Evolutionary conservation across 2,888 invertebrate genomes (phyloP), one percentile per base, ranked within the genome.

Genomic region (Eurytoma californica): DNA sequence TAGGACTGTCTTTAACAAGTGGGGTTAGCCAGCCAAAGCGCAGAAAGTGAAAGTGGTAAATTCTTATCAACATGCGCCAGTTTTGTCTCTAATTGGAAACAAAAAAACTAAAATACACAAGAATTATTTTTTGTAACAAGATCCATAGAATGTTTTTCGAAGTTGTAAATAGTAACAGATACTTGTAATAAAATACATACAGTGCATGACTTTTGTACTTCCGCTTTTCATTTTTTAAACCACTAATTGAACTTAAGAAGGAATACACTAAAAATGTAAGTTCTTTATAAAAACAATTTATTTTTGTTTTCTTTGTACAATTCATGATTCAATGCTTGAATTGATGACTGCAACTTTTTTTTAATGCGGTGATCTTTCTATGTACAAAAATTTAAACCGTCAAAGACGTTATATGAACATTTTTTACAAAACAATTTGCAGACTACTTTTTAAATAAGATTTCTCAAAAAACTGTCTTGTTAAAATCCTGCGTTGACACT

Each of bases 141-240:
- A 85, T 87, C 86, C 85, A 84, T 88, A 87, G 84, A 77, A 84
- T 83, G 80, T 86, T 76, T 79, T 72, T 80, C 60, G 39, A 79
- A 80, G 79, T 78, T 76, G 77, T 79, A 82, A 80, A 77, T 77
- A 79, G 72, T 78, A 83, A 83, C 85, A 79, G 57, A 85, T 87
- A 87, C 86, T 88, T 89, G 87, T 88, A 89, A 88, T 88, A 88
- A 88, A 89, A 88, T 84, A 86, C 82, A 86, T 81, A 73, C 47
- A 76, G 85, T 72, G 82, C 83, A 84, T 81, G 65, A 39, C 69
- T 69, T 53, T 55, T 73, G 57, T 72, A 73, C 9, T 69, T 60
- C 14, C 7, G n/a, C 20, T 55, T 60, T 72, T 74, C 30, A 61
- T 67, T 72, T 72, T 80, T 61, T 39, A 3, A n/a, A 14, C 16